Evolutionary conservation across 2,113 vertebrate genomes (phyloP).

Genomic region (pig (Sus scrofa)): T2T-Sscrofa CM000820.6:137728501-137729000

Average conservation of each 20-base stretch:
- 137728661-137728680: not conserved
- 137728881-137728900: not conserved
- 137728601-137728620: not conserved
- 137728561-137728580: not conserved
- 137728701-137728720: not conserved
- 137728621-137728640: not conserved
- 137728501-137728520: not conserved
- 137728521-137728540: not conserved
- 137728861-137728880: not conserved
- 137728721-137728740: not conserved
- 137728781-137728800: not conserved
- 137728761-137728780: not conserved
- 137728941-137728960: not conserved
- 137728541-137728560: not conserved
- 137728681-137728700: not conserved
- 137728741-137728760: not conserved
- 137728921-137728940: not conserved
- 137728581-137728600: not conserved
- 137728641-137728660: not conserved
- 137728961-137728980: not conserved
- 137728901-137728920: not conserved
- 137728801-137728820: not conserved
- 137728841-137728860: not conserved
- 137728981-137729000: not conserved
- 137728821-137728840: accelerated